Evolutionary conservation across 1,140 invertebrate species (phyloP).

Genomic region (Archivesica marissinica): DNA sequence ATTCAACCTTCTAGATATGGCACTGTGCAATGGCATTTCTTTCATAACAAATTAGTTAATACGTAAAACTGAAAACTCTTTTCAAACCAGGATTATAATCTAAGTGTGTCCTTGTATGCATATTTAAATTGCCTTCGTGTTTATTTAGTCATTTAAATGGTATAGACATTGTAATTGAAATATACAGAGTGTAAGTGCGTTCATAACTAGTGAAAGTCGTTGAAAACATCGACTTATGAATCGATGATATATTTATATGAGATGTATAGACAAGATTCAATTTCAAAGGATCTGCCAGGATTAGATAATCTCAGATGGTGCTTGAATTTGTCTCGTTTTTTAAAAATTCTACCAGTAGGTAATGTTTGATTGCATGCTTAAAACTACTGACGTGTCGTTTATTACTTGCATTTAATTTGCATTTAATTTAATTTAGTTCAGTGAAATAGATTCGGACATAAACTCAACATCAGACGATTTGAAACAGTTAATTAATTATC

Average conservation of each 20-base stretch:
- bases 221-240: not conserved
- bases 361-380: too few relatives aligned
- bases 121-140: slow-evolving; percentile 1
- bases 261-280: not conserved
- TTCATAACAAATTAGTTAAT: too few relatives aligned
- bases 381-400: too few relatives aligned
- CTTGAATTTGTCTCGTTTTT: not conserved
- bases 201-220: not conserved
- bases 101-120: too few relatives aligned
- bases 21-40: too few relatives aligned
- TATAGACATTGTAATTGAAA: not conserved
- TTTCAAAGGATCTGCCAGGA: not conserved
- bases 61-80: not conserved
- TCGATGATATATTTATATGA: not conserved
- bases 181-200: not conserved
- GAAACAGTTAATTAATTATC: too few relatives aligned
- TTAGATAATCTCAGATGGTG: not conserved
- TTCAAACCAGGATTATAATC: not conserved
- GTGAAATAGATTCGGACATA: too few relatives aligned
- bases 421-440: too few relatives aligned
- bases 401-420: too few relatives aligned
- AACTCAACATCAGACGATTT: too few relatives aligned
- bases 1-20: too few relatives aligned
- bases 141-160: slow-evolving; percentile 10
- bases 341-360: too few relatives aligned